Conservation (phyloP, 2,888 invertebrate genomes). For the Toxonevra muliebris region DNA sequence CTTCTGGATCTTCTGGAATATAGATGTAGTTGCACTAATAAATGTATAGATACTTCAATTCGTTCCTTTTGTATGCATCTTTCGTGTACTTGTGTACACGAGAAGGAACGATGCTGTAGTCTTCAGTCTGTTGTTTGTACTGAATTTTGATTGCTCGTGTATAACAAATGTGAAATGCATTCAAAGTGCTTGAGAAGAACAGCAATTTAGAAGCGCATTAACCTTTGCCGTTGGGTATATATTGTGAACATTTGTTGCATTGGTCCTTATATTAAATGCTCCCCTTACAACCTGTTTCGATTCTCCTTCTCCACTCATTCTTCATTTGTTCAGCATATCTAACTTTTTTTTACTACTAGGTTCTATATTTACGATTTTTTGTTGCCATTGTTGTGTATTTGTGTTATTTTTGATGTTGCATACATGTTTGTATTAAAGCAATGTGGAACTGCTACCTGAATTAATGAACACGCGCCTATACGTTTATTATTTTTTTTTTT, state of each 20-base stretch:
- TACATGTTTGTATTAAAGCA: constrained; percentile 62
- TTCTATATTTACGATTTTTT: constrained; percentile 7
- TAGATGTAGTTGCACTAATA: too few species aligned
- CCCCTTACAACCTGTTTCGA: neutral
- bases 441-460: constrained; percentile 62
- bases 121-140: too few species aligned
- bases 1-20: too few species aligned
- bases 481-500: neutral
- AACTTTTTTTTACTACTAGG: neutral
- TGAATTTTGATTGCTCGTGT: too few species aligned
- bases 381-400: constrained; percentile 24
- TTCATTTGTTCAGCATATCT: neutral
- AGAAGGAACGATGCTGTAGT: too few species aligned
- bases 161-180: too few species aligned
- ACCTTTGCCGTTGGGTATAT: too few species aligned
- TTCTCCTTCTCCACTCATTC: neutral
- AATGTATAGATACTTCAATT: too few species aligned
- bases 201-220: too few species aligned
- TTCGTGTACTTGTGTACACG: too few species aligned
- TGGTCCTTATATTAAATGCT: neutral
- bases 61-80: too few species aligned
- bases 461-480: constrained; percentile 63
- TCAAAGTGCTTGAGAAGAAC: too few species aligned
- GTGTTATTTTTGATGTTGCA: constrained; percentile 25
- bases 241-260: neutral